A percentile compares a stretch with the other conserved stretches of the same genome.
phyloP scores from a whole-genome alignment of 2,797 vertebrate species.

The Lepilemur ruficaudatus region DNA sequence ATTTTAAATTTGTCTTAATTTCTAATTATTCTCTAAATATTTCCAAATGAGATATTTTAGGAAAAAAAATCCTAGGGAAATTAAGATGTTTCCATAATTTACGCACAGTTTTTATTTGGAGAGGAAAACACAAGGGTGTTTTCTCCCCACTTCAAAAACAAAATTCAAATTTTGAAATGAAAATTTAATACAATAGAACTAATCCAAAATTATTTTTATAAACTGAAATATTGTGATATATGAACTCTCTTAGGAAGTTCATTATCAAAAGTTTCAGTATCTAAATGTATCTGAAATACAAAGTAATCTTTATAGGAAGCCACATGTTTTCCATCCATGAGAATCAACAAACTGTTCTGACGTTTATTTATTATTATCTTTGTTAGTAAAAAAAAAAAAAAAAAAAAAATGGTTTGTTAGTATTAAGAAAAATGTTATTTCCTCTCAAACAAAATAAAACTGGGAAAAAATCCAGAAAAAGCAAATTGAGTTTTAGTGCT shows the following conservation, averaged over 20 bases:
- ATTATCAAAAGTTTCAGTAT: conserved; percentile 51
- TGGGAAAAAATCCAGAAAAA: conserved; percentile 74
- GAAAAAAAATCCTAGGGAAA: neutral
- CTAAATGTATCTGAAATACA: conserved; percentile 44
- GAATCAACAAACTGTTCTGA: conserved; percentile 64
- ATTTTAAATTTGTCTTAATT: conserved; percentile 18
- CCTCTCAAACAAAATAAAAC: conserved; percentile 77
- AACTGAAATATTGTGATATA: neutral
- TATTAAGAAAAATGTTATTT: conserved; percentile 77
- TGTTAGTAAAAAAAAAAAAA: conserved; percentile 57
- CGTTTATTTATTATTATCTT: conserved; percentile 71
- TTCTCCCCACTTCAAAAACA: neutral
- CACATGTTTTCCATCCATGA: conserved; percentile 65
- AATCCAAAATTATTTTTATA: conserved; percentile 18
- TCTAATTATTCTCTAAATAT: conserved; percentile 9
- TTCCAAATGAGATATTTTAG: conserved; percentile 35
- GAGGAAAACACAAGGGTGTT: neutral
- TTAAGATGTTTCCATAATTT: conserved; percentile 28
- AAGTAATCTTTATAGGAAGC: conserved; percentile 61
- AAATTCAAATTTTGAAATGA: neutral
- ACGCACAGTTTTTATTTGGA: conserved; percentile 4
- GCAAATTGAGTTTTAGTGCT: conserved; percentile 69
- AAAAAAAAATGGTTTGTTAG: conserved; percentile 55
- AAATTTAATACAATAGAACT: conserved; percentile 36
- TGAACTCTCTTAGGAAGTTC: conserved; percentile 50